A percentile compares a stretch with the other conserved stretches of the same genome.
Evolutionary conservation across 2,888 invertebrate genomes (phyloP).

Genomic region (Iphiclides podalirius): DNA sequence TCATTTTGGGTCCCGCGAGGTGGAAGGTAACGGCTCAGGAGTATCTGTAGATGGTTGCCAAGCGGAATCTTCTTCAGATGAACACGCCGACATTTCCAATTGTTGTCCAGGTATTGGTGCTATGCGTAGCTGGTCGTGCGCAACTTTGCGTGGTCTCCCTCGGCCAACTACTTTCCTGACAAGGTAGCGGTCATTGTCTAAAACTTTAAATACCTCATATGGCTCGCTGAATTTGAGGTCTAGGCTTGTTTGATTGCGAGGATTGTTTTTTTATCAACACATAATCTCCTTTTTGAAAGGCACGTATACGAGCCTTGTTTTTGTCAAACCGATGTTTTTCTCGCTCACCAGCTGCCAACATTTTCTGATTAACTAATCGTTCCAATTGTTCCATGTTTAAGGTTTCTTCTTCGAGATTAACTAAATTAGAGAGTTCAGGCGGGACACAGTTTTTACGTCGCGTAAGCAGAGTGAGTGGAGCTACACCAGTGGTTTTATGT

Average conservation of each 20-base stretch:
- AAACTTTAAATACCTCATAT: constrained; percentile 22
- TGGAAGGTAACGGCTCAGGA: too few species aligned
- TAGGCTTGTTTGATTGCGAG: constrained; percentile 27
- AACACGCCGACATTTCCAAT: too few species aligned
- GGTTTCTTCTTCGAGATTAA: not conserved
- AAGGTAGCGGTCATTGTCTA: constrained; percentile 21
- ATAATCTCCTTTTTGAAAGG: constrained; percentile 26
- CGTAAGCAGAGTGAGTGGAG: constrained; percentile 27
- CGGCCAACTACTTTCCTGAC: constrained; percentile 25
- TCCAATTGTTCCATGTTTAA: not conserved
- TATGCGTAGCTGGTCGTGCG: too few species aligned
- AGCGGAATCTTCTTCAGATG: too few species aligned
- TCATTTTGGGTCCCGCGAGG: too few species aligned
- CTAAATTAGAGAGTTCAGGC: constrained; percentile 20
- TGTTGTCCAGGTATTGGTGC: too few species aligned
- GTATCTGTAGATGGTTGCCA: too few species aligned
- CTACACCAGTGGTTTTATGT: constrained; percentile 25
- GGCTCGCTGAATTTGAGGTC: constrained; percentile 29
- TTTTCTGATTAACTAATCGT: not conserved
- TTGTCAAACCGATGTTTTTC: not conserved
- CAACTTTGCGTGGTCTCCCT: constrained; percentile 11
- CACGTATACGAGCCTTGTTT: not conserved
- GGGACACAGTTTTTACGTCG: constrained; percentile 25
- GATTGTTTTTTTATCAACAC: constrained; percentile 30
- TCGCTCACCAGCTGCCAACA: not conserved